Base-by-base conservation (phyloP, 2,888 invertebrate species). In the Papilio demoleus region DNA sequence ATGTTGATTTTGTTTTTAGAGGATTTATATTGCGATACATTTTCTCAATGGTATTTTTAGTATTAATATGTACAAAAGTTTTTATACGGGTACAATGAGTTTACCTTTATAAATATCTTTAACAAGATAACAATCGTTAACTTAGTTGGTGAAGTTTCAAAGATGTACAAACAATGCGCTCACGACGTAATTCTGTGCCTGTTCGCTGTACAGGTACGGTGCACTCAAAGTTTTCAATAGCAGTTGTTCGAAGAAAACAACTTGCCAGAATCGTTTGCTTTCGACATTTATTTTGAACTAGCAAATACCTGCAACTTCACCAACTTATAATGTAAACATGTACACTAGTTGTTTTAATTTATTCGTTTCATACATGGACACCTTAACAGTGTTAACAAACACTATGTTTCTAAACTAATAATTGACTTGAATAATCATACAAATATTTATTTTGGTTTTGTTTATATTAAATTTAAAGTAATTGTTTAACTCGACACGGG, bases 161-260 rank as follows among this genome's bases (percentile, higher is more conserved):
- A 40, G 38, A 40, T 60, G 60, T 40, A 22, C 60, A 40, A 60
- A 60, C 60, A 60, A 60, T 60, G 60, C 60, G 60, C 60, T 60
- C 60, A 60, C 22, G n/a, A 40, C n/a, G 60, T 40, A 40, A 56
- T 31, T n/a, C 31, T 17, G 53, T 31, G 31, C 53, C 31, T 31
- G 31, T 56, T 3, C 9, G 9, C 17, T 8, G 36, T 27, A 40
- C 9, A 8, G n/a, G n/a, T 38, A 60, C 19, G n/a, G 40, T 60
- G 38, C 24, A 24, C 40, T 60, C 9, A 60, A 60, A 40, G 14
- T 60, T 60, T 60, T 40, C 24, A 59, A 59, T 59, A 59, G 19
- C 19, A 40, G 38, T 40, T 27, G 38, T 40, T 60, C 24, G 14
- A 40, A 60, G 60, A 24, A 60, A 40, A 40, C 38, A 40, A 38